Percentiles rank a stretch among this genome's conserved stretches.
phyloP scores from a whole-genome alignment of 2,113 vertebrate species.

The Scomber colias region DNA sequence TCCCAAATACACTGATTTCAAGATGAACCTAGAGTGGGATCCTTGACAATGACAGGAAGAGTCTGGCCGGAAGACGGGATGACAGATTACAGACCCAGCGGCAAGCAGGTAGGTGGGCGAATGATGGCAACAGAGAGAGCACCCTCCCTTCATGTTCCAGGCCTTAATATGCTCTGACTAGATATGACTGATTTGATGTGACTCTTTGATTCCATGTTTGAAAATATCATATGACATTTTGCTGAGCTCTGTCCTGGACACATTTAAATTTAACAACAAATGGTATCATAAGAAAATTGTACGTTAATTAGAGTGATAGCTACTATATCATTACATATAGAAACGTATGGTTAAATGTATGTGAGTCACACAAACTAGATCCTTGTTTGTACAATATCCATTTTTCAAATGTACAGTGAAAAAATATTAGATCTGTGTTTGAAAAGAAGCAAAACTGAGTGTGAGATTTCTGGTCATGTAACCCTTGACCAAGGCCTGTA shows the following conservation, averaged over 20 bases:
- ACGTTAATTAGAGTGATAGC: neutral
- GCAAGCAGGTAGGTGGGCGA: slow-evolving; percentile 30
- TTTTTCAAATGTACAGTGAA: too few relatives aligned
- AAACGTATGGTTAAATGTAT: neutral
- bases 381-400: too few relatives aligned
- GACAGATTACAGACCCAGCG: slow-evolving; percentile 23
- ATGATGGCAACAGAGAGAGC: slow-evolving; percentile 13
- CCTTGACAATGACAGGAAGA: slow-evolving; percentile 66
- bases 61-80: slow-evolving; percentile 55
- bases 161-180: neutral
- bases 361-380: too few relatives aligned
- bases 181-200: neutral
- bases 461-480: too few relatives aligned
- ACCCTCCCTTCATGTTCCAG: slow-evolving; percentile 5
- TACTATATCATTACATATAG: too few relatives aligned
- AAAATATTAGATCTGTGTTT: too few relatives aligned
- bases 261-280: neutral
- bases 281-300: neutral
- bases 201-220: neutral
- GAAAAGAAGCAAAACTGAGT: too few relatives aligned
- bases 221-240: neutral
- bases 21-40: slow-evolving; percentile 30
- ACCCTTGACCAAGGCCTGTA: too few relatives aligned
- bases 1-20: slow-evolving; percentile 39
- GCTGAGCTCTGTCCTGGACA: neutral